Evolutionary conservation across 2,113 vertebrate genomes (phyloP), one percentile per base, ranked within the genome.

Genomic region (Zingel zingel): DNA sequence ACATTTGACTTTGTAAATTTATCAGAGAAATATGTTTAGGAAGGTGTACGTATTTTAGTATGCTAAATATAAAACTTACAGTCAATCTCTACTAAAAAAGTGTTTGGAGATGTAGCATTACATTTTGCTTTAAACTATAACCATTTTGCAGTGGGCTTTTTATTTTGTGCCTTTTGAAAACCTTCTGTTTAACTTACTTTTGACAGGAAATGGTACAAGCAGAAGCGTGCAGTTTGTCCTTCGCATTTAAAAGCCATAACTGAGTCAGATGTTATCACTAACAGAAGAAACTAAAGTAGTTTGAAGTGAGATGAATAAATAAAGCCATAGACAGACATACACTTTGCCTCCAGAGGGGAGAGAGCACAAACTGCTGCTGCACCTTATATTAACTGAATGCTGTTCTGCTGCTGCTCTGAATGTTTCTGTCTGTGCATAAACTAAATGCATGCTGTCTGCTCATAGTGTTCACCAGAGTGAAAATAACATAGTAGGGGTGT

Each of bases 181-280:
- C 16, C 33, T 36, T 64, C 12, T 14, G 8, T 53, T 66, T 9
- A 16, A 19, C 23, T 62, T 13, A 12, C 53, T 51, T 48, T 48
- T 1, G 25, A 43, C 57, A 51, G 3, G 19, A 25, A 47, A 59
- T 71, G 23, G 1, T n/a, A 30, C 6, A 45, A n/a, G 13, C 25
- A 56, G 53, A 66, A 54, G 6, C 1, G 0, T 14, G 21, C 58
- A 75, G 33, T 57, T 58, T 64, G 67, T 64, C 57, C 5, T 65
- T 19, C 64, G 25, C 18, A 30, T 82, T 75, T 77, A 66, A 86
- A 86, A 85, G 83, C 67, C 78, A 82, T 74, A 71, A 16, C 15
- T 30, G 16, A 47, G 27, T 75, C 50, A 64, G 33, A 25, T 67
- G 39, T 67, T 50, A 16, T 7, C 9, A 21, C 53, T 18, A 30